Percentiles rank a stretch among this genome's conserved stretches.
These are phyloP conservation scores for Neolamprologus devosi DNA, from an alignment of 2,113 vertebrate genomes.

Conservation along the genomic window DNA sequence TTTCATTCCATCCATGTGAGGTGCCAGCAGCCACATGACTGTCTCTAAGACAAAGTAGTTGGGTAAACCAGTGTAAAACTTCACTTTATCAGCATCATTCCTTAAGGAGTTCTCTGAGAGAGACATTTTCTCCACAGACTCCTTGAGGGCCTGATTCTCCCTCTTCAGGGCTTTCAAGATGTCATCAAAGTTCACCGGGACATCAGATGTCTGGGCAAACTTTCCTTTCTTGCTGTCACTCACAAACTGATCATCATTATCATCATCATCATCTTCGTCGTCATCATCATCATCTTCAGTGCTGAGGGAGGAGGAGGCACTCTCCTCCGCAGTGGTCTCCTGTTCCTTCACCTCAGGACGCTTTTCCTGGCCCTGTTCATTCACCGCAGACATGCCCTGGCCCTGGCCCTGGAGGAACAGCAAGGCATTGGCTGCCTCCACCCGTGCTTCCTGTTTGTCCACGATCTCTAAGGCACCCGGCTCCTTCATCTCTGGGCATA, in stretches of 20 bases:
- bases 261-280: background rate
- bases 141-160: slow-evolving; percentile 66
- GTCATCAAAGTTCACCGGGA: slow-evolving; percentile 42
- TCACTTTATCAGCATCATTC: slow-evolving; percentile 69
- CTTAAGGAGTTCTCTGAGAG: slow-evolving; percentile 65
- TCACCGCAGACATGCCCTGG: slow-evolving; percentile 43
- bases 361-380: background rate
- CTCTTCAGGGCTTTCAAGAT: slow-evolving; percentile 52
- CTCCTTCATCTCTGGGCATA: slow-evolving; percentile 62
- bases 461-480: slow-evolving; percentile 27
- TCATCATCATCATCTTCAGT: slow-evolving; percentile 19
- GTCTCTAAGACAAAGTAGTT: slow-evolving; percentile 75
- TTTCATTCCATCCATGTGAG: slow-evolving; percentile 69
- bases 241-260: background rate
- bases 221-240: slow-evolving; percentile 47
- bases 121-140: slow-evolving; percentile 69
- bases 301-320: slow-evolving; percentile 45
- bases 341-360: background rate
- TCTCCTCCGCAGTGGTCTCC: slow-evolving; percentile 29
- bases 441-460: slow-evolving; percentile 72
- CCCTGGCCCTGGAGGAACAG: slow-evolving; percentile 71
- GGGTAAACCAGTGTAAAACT: slow-evolving; percentile 72
- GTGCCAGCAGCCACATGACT: slow-evolving; percentile 71
- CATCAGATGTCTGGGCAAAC: background rate
- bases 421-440: slow-evolving; percentile 73